Evolutionary conservation across 2,888 invertebrate genomes (phyloP).

Genomic region (Busseola fusca): DNA sequence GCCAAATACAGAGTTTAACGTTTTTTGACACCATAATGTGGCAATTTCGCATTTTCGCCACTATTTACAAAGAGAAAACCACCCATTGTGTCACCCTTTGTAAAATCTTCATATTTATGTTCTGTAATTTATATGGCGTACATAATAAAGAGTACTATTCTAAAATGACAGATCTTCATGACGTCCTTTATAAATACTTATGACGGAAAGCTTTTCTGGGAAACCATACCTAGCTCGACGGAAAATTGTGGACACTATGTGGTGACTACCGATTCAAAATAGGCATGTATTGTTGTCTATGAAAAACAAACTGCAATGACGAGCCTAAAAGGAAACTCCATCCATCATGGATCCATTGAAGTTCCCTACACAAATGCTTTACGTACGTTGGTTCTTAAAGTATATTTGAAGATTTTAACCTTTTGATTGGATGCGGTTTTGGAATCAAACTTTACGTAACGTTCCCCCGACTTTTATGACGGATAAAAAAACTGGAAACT

Average conservation of each 20-base stretch:
- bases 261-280: neutral
- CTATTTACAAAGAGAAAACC: too few species aligned
- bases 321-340: slow-evolving; percentile 2
- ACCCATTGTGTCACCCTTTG: too few species aligned
- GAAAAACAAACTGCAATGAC: slow-evolving; percentile 12
- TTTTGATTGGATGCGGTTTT: slow-evolving; percentile 28
- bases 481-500: neutral
- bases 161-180: too few species aligned
- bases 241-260: neutral
- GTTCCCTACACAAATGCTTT: too few species aligned
- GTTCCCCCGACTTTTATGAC: neutral
- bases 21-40: too few species aligned
- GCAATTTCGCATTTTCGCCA: too few species aligned
- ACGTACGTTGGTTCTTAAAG: slow-evolving; percentile 19
- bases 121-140: too few species aligned
- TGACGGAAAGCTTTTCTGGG: neutral
- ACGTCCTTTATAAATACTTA: neutral
- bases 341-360: neutral
- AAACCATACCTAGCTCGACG: neutral
- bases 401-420: slow-evolving; percentile 33
- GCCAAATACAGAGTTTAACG: too few species aligned
- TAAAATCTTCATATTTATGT: too few species aligned
- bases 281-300: neutral
- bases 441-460: neutral
- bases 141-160: too few species aligned